phyloP scores from a whole-genome alignment of 1,140 invertebrate species.

The Hyles vespertilio region DNA sequence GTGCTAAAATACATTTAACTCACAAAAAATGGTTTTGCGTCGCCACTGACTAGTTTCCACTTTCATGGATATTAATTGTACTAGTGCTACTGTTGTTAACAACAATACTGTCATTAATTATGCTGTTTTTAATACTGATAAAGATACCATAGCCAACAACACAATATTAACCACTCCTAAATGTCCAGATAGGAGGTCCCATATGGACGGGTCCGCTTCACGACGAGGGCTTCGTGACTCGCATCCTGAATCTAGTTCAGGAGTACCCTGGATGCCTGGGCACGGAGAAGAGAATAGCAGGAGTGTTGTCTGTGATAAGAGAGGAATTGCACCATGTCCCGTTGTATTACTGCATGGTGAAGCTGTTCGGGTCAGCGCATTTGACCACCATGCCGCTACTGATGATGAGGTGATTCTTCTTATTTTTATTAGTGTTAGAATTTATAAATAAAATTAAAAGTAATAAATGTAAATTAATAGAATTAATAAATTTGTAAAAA shows the following conservation, averaged over 20 bases:
- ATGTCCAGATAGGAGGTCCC: constrained; percentile 88
- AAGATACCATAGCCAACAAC: too few species aligned
- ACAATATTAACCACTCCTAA: not conserved
- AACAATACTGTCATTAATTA: too few species aligned
- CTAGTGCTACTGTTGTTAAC: too few species aligned
- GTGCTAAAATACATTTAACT: too few species aligned
- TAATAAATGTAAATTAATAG: not conserved
- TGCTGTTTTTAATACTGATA: too few species aligned
- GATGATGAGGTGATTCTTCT: constrained; percentile 76
- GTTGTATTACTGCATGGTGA: constrained; percentile 89
- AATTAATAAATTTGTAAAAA: too few species aligned
- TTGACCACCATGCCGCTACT: constrained; percentile 80
- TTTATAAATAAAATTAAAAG: not conserved
- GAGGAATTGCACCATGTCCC: constrained; percentile 91
- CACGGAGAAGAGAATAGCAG: constrained; percentile 86
- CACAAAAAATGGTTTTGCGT: too few species aligned
- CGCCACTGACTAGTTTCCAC: too few species aligned
- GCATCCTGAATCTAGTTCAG: constrained; percentile 69
- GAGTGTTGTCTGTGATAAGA: constrained; percentile 81
- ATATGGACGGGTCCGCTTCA: constrained; percentile 95
- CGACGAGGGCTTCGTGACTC: constrained; percentile 84
- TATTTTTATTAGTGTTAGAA: not conserved
- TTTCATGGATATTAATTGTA: too few species aligned
- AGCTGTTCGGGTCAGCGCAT: constrained; percentile 80
- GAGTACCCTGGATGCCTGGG: constrained; percentile 63